These are phyloP conservation scores for Lipotes vexillifer DNA, from an alignment of 2,113 vertebrate species.

Conservation along the genomic window DNA sequence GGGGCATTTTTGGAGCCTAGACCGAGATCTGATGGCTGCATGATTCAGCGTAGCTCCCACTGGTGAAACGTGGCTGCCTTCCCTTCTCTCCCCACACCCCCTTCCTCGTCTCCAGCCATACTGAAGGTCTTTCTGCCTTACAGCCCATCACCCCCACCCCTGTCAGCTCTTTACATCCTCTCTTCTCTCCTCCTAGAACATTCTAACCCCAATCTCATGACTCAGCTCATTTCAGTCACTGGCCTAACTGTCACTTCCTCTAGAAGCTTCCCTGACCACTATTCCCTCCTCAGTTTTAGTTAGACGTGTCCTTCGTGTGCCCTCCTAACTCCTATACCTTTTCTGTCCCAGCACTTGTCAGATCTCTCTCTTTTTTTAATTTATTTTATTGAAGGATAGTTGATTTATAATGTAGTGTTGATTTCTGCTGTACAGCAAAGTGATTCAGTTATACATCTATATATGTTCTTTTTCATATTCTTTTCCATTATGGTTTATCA, in stretches of 20 bases:
- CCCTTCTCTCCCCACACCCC: fast-evolving
- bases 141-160: not conserved
- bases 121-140: not conserved
- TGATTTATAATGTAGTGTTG: fast-evolving
- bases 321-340: not conserved
- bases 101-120: not conserved
- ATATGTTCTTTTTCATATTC: not conserved
- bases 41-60: fast-evolving
- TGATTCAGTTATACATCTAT: not conserved
- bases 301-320: not conserved
- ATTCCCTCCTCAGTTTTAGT: not conserved
- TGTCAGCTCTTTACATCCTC: too few relatives aligned
- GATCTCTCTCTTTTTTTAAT: not conserved
- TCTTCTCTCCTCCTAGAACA: not conserved
- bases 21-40: fast-evolving
- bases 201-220: not conserved
- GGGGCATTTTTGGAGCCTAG: too few relatives aligned
- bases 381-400: not conserved
- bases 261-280: not conserved
- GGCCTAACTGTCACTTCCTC: not conserved
- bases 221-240: not conserved
- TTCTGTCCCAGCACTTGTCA: not conserved
- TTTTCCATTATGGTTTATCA: not conserved
- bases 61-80: fast-evolving
- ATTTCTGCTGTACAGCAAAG: not conserved